Base-by-base conservation (phyloP, 2,797 vertebrate species). In the Tachyglossus aculeatus region DNA sequence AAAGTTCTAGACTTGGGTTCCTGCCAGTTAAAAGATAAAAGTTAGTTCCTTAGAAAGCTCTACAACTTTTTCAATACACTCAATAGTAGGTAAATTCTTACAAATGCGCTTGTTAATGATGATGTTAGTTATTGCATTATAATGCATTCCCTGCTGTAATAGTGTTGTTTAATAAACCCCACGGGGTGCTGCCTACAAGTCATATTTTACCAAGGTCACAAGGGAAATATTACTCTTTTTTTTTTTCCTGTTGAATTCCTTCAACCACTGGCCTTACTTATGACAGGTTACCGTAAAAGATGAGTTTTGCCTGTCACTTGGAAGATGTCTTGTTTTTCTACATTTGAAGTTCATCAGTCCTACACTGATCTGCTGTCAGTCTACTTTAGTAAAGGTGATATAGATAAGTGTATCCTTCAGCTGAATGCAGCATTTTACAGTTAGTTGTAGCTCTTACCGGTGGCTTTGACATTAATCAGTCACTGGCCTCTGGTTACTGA, bases 81-180 rank as follows among this genome's bases (percentile, higher is more conserved):
- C 56, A 79, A 78, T 79, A 89, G 77, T 68, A 82, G 82, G 74
- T 15, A 70, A 80, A 87, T 90, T 89, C 76, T 71, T 88, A 81
- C 21, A 69, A 85, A 78, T 85, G 82, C 81, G 50, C 15, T 43
- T 22, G 24, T 78, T 90, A 88, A 92, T 90, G 91, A 84, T 47
- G 43, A 56, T 84, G 83, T 90, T 87, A 88, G 54, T 57, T 68
- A 83, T 69, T 75, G 59, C 61, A 87, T 80, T 86, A 86, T 79
- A 85, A 88, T 78, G 68, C 76, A 45, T 87, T 78, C 61, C 74
- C 74, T 18, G 63, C 38, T 65, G 67, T 74, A 50, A 77, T 68
- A 62, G 25, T 75, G 84, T 77, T 87, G 50, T 87, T 72, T 83
- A 88, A 61, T 86, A 82, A 87, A 85, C 84, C 78, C 77, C 84